Evolutionary conservation across 2,888 invertebrate genomes (phyloP).

Genomic region (Yponomeuta cagnagella): DNA sequence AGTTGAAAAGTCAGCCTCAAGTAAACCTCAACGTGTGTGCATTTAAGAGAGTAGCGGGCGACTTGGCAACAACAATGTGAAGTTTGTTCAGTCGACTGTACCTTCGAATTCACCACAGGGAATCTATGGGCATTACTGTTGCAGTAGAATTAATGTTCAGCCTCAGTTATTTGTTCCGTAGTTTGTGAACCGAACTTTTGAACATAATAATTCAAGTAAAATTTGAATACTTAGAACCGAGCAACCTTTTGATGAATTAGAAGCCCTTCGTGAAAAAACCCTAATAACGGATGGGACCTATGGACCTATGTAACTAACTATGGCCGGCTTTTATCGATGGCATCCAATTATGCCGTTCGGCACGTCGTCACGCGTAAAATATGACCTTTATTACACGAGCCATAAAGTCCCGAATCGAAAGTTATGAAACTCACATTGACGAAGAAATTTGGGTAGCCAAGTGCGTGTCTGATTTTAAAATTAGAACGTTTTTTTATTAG

Average conservation of each 20-base stretch:
- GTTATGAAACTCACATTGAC: constrained; percentile 11
- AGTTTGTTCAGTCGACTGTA: too few relatives aligned
- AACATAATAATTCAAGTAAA: too few relatives aligned
- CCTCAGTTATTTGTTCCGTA: too few relatives aligned
- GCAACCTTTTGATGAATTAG: constrained; percentile 7
- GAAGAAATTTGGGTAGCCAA: not conserved
- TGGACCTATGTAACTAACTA: constrained; percentile 20
- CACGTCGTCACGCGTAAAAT: constrained; percentile 30
- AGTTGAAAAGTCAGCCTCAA: too few relatives aligned
- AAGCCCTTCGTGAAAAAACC: constrained; percentile 31
- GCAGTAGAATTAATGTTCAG: too few relatives aligned
- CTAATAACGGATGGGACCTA: constrained; percentile 33
- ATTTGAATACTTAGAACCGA: too few relatives aligned
- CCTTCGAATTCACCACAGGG: too few relatives aligned
- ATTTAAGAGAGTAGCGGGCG: too few relatives aligned
- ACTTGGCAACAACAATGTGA: too few relatives aligned
- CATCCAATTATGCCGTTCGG: constrained; percentile 41
- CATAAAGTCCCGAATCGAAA: constrained; percentile 34
- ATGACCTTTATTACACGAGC: constrained; percentile 23
- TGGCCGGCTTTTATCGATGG: constrained; percentile 34
- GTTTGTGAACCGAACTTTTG: too few relatives aligned
- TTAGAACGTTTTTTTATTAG: not conserved
- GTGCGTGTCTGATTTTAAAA: not conserved
- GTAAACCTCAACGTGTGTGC: too few relatives aligned
- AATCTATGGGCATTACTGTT: too few relatives aligned